Evolutionary conservation across 2,888 invertebrate species (phyloP), one percentile per base, ranked within the genome.

Genomic region (Ligdia adustata): DNA sequence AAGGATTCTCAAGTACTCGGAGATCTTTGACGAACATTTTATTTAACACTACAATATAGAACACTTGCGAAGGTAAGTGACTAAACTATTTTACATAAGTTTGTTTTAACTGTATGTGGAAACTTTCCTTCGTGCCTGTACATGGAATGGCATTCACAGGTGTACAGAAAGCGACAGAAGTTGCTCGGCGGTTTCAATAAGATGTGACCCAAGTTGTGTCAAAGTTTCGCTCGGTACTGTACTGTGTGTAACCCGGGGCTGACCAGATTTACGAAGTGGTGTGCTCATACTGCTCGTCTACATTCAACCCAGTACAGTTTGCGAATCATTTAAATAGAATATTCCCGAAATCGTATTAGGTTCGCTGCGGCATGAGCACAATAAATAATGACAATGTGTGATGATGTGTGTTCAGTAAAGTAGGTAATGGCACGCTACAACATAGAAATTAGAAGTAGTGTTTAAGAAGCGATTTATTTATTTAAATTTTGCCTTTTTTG

Each of bases 221-320:
- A 35, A 47, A 47, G 41, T 48, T 48, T 37, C 12, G 27, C 41
- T 41, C 31, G 15, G 37, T 15, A 26, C 44, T 15, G 27, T 46
- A 27, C 24, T 9, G 27, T 45, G 26, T 67, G 61, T 58, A 60
- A 77, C 79, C 76, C 62, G 66, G 57, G 73, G 75, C 75, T 64
- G 66, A 63, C 66, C 75, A 75, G 76, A 82, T 82, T 82, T 81
- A 82, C 70, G 82, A 79, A 74, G 77, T 81, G 78, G 78, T 75
- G 69, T 72, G 73, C 71, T 78, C 77, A 79, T 82, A 76, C 75
- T 62, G 55, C 16, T 6, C 22, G 22, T 22, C 22, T 22, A 7
- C 46, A 67, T 63, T 63, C 70, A 66, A 66, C 73, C 73, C 68
- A 60, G 64, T 58, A 52, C 13, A 56, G 58, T 55, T 55, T 53